These are phyloP conservation scores for Heliconius nattereri DNA, from an alignment of 1,140 invertebrate genomes.

Conservation along the genomic window DNA sequence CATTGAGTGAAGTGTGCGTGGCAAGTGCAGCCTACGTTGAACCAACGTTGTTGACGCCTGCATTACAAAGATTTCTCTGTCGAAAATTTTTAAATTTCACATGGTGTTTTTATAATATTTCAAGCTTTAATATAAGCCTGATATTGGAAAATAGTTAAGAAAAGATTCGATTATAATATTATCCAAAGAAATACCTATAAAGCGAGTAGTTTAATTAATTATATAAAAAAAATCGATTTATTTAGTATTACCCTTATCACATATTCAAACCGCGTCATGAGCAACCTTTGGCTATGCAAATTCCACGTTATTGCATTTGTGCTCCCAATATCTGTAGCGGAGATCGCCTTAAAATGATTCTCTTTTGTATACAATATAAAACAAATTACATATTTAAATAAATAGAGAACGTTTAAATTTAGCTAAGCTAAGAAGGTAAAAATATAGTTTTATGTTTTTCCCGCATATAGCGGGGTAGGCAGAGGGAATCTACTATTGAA, in stretches of 20 bases:
- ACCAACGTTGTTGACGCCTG: conserved; percentile 52
- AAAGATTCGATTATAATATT: too few species aligned
- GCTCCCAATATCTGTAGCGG: conserved; percentile 54
- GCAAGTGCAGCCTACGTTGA: conserved; percentile 59
- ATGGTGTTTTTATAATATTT: background rate
- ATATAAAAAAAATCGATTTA: conserved; percentile 13
- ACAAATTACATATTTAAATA: background rate
- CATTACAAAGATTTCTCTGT: conserved; percentile 63
- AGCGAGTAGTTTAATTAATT: too few species aligned
- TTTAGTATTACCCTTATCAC: conserved; percentile 44
- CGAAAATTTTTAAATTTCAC: conserved; percentile 45
- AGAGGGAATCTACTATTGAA: too few species aligned
- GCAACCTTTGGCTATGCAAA: conserved; percentile 65
- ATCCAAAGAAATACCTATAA: too few species aligned
- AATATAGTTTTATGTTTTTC: background rate
- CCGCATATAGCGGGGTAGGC: too few species aligned
- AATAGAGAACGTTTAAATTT: background rate
- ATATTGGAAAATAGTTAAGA: too few species aligned
- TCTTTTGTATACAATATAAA: conserved; percentile 19
- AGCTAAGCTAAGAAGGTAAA: background rate
- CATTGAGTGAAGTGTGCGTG: conserved; percentile 74
- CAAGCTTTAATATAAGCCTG: background rate
- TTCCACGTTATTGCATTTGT: conserved; percentile 60
- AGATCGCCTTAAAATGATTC: conserved; percentile 50
- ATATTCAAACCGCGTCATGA: conserved; percentile 62